Percentiles rank a stretch among this genome's conserved stretches.
phyloP scores from a whole-genome alignment of 1,140 invertebrate species.

The Sipha flava region DNA sequence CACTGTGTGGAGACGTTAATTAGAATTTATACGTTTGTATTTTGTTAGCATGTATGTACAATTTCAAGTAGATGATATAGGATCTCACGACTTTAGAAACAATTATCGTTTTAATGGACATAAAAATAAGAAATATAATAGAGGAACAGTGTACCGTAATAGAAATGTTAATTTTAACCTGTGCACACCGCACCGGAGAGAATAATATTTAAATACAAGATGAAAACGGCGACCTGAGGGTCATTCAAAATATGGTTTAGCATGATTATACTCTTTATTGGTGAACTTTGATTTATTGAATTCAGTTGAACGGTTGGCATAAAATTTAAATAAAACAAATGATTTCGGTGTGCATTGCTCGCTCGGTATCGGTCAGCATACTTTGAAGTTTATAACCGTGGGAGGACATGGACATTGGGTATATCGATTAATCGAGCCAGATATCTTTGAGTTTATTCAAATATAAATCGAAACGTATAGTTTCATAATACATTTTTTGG shows the following conservation, averaged over 20 bases:
- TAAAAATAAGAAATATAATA: neutral
- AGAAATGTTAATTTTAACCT: neutral
- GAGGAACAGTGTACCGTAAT: neutral
- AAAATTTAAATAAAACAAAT: conserved; percentile 7
- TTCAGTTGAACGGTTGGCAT: neutral
- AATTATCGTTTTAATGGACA: neutral
- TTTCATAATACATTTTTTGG: neutral
- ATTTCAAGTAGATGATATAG: neutral
- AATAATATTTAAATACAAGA: conserved; percentile 3
- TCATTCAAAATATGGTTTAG: neutral
- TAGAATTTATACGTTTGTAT: neutral
- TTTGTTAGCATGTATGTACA: neutral
- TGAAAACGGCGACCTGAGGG: neutral
- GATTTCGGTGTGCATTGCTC: neutral
- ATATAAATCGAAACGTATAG: neutral
- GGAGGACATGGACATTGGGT: neutral
- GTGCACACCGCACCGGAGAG: no score
- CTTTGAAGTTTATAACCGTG: neutral
- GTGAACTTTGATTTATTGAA: neutral
- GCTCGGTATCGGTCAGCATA: neutral
- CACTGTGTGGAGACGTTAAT: neutral
- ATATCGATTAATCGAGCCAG: neutral
- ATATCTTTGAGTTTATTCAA: neutral
- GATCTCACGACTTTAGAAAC: neutral
- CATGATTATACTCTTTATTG: neutral